Evolutionary conservation across 2,888 invertebrate genomes (phyloP), one percentile per base, ranked within the genome.

Genomic region (Leptothorax acervorum): DNA sequence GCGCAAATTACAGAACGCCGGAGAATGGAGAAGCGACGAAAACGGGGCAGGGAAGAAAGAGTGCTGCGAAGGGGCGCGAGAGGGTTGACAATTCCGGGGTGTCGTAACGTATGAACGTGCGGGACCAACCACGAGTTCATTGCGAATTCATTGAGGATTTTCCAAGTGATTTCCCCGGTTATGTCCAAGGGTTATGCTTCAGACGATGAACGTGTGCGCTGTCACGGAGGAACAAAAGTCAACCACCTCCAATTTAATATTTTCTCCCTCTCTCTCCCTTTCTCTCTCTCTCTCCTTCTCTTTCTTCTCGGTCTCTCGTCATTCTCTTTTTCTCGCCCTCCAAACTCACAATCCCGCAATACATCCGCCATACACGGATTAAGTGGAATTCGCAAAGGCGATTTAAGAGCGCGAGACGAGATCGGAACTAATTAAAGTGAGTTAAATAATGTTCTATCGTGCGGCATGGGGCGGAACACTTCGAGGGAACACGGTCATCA

Each of bases 131-230:
- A 66, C 86, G 83, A 85, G 84, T 90, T 92, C 91, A 91, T 92
- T 92, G 91, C 89, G 91, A 92, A 92, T 92, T 92, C 92, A 92
- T 92, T 91, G 92, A 88, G 90, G 90, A 92, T 92, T 92, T 92
- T 92, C 92, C 92, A 90, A 92, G 91, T 92, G 92, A 92, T 92
- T 92, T 92, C 91, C 91, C 90, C 88, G 90, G 92, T 92, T 92
- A 91, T 91, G 91, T 91, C 85, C 87, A 86, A 90, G 90, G 90
- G 89, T 90, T 91, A 90, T 88, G 86, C 87, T 83, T 86, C 87
- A 87, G 87, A 85, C 87, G 55, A 66, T 86, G 75, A 85, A 88
- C 84, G 83, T 78, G 82, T 76, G 82, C 81, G 86, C 83, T 85
- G 88, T 85, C 83, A 84, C 83, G 71, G 79, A 68, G 84, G 89